A percentile compares a stretch with the other conserved stretches of the same genome.
phyloP scores from a whole-genome alignment of 2,113 vertebrate genomes.

The Phoxinus phoxinus region DNA sequence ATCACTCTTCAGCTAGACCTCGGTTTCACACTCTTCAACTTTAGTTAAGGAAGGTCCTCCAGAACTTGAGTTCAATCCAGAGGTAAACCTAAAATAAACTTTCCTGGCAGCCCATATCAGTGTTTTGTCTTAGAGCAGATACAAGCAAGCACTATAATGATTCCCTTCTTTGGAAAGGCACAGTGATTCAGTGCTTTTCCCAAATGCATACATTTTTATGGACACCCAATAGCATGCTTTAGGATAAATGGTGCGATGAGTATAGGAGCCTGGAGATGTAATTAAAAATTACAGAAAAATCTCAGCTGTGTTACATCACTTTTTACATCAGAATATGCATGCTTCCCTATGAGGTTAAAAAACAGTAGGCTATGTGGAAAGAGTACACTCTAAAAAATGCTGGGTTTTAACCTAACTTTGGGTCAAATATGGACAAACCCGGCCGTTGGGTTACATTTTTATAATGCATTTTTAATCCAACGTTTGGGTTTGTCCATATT shows the following conservation, averaged over 20 bases:
- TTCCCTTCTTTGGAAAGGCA: not conserved
- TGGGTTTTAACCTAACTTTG: too few species aligned
- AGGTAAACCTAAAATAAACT: not conserved
- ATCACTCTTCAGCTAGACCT: not conserved
- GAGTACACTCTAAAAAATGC: too few species aligned
- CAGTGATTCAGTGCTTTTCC: constrained; percentile 3
- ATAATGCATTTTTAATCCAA: too few species aligned
- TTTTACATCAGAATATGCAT: not conserved
- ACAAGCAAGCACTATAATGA: not conserved
- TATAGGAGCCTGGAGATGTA: not conserved
- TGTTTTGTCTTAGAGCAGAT: not conserved
- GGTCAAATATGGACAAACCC: too few species aligned
- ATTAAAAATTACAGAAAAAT: constrained; percentile 3
- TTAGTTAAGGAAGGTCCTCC: not conserved
- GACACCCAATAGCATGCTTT: not conserved
- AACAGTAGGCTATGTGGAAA: not conserved
- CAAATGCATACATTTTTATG: not conserved
- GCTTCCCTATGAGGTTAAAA: not conserved
- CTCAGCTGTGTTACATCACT: not conserved
- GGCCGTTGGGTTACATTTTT: too few species aligned
- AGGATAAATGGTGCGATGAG: not conserved
- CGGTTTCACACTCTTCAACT: constrained; percentile 5
- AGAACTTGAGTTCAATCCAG: constrained; percentile 3
- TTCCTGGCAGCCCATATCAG: not conserved
- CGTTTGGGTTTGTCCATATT: too few species aligned